Evolutionary conservation across 2,888 invertebrate genomes (phyloP).

Genomic region (Serrognathus titanus): DNA sequence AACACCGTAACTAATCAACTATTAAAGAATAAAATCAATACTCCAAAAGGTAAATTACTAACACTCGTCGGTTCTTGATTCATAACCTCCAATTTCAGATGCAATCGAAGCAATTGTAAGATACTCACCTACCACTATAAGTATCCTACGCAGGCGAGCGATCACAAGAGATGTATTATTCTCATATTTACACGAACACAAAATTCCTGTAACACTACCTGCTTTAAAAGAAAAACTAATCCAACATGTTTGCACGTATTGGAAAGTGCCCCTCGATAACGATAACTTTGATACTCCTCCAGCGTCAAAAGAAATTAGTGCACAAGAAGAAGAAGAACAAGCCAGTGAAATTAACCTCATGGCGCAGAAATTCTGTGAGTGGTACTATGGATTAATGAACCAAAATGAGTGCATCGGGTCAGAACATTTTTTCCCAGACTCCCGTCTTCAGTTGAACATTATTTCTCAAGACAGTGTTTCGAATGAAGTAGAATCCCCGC

Average conservation of each 20-base stretch:
- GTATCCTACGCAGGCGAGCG: slow-evolving; percentile 52
- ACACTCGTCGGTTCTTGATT: background rate
- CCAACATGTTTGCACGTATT: slow-evolving; percentile 48
- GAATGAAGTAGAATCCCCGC: slow-evolving; percentile 36
- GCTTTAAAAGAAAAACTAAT: slow-evolving; percentile 54
- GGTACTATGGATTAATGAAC: slow-evolving; percentile 56
- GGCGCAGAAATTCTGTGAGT: slow-evolving; percentile 55
- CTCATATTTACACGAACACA: slow-evolving; percentile 52
- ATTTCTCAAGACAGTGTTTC: slow-evolving; percentile 29
- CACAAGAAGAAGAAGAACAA: background rate
- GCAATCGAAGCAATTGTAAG: slow-evolving; percentile 53
- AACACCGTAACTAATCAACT: slow-evolving; percentile 42
- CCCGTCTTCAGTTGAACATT: slow-evolving; percentile 43
- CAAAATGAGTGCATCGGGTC: slow-evolving; percentile 43
- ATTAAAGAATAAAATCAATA: slow-evolving; percentile 32
- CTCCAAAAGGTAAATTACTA: slow-evolving; percentile 33
- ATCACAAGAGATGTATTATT: slow-evolving; percentile 56
- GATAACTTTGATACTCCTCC: background rate
- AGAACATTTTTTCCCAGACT: slow-evolving; percentile 58
- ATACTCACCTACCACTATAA: slow-evolving; percentile 49
- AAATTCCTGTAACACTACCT: slow-evolving; percentile 47
- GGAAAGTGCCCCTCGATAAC: slow-evolving; percentile 36
- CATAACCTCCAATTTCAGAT: slow-evolving; percentile 41
- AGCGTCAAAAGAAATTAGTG: background rate
- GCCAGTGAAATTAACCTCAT: slow-evolving; percentile 44